Conservation (phyloP, 2,797 vertebrate genomes). For the Urocyon cinereoargenteus region DNA sequence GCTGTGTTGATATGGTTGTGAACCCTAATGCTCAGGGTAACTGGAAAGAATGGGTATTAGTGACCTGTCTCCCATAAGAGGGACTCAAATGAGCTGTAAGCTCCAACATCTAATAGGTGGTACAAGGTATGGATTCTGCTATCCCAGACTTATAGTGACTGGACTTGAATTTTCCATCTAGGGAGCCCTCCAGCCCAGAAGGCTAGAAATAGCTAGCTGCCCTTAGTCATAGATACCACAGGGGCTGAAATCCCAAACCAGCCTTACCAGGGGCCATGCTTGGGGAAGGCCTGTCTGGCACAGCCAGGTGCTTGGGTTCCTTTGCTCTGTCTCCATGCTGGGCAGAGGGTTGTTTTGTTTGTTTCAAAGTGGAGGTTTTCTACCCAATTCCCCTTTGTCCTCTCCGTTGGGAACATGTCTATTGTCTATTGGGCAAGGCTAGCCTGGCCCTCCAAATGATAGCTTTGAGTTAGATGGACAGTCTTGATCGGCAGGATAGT, state of each 20-base stretch:
- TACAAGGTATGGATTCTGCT: not conserved
- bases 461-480: conserved; percentile 12
- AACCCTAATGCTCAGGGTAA: not conserved
- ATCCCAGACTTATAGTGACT: not conserved
- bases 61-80: not conserved
- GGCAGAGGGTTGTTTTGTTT: not conserved
- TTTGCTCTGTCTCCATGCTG: not conserved
- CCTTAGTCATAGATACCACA: not conserved
- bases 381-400: not conserved
- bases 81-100: not conserved
- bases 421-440: not conserved
- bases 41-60: not conserved
- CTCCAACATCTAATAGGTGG: not conserved
- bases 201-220: conserved; percentile 65
- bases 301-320: not conserved
- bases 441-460: not conserved
- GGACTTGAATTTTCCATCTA: not conserved
- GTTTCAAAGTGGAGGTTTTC: not conserved
- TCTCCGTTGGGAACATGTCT: not conserved
- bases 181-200: not conserved
- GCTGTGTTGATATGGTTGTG: not conserved
- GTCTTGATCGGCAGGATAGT: not conserved
- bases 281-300: not conserved
- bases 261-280: not conserved
- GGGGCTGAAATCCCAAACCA: not conserved